Base-by-base conservation (phyloP, 2,888 invertebrate genomes). In the Ligdia adustata region DNA sequence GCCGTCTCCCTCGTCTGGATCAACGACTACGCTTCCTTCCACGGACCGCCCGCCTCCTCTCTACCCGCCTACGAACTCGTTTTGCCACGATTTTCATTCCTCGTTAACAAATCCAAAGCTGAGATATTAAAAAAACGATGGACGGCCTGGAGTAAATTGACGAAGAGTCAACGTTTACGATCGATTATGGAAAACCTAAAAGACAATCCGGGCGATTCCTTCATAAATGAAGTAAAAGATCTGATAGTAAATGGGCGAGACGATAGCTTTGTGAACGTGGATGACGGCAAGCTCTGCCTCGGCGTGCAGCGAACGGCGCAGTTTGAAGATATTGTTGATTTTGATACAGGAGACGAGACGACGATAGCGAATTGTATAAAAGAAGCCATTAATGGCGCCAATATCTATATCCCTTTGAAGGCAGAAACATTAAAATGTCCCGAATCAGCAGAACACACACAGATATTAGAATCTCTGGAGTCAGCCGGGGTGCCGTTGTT, bases 21-120 rank as follows among this genome's bases (percentile, higher is more conserved):
- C 37, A 41, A 50, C 33, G 37, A 44, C 2, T 45, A 41, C 18
- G 45, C 50, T 9, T 0, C 27, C 27, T 50, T 50, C 33, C 40
- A 35, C 32, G 50, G 37, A n/a, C 45, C 50, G 3, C 41, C 50
- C 9, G n/a, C 7, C 1, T 32, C 40, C 31, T 35, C 40, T 5
- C 12, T 44, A 1, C 50, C 50, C 3, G 4, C 45, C 27, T 50
- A 45, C 9, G 7, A 26, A 5, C 16, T n/a, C 1, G 6, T 4
- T 47, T 7, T 47, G 37, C 18, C 9, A 39, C 7, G 5, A 0
- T 0, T 3, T 9, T n/a, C 5, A 4, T 1, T 5, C 3, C 28
- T 1, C 2, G 0, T 7, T 32, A 3, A 7, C 9, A 1, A 26
- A 20, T 0, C 2, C 14, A 9, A 2, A 1, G 9, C 5, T 6